Evolutionary conservation across 2,113 vertebrate genomes (phyloP).

Genomic region (Ophiodon elongatus): DNA sequence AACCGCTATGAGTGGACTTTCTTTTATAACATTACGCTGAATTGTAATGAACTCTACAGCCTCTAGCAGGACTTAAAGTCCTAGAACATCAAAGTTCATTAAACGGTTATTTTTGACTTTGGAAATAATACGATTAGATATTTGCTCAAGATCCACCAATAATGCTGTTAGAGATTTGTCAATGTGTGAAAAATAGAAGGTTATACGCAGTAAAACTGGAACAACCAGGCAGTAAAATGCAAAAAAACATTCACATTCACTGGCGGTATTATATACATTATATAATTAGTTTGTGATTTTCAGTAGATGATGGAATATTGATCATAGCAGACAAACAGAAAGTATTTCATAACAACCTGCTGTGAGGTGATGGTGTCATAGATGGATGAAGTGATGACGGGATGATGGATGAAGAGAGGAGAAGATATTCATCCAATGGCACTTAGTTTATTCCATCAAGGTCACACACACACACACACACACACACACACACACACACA

Average conservation of each 20-base stretch:
- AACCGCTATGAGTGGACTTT: too few species aligned
- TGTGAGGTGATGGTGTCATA: background rate
- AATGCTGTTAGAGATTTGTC: too few species aligned
- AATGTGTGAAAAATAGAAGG: background rate
- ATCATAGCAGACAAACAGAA: background rate
- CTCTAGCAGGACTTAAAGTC: too few species aligned
- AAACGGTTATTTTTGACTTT: too few species aligned
- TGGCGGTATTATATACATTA: background rate
- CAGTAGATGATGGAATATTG: background rate
- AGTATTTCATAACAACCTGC: background rate
- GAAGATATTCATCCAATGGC: background rate
- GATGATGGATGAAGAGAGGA: slow-evolving; percentile 24
- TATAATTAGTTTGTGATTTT: background rate
- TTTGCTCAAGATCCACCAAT: too few species aligned
- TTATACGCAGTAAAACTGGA: background rate
- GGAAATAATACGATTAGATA: too few species aligned
- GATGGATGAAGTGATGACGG: background rate
- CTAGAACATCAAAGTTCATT: too few species aligned
- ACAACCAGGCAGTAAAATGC: background rate
- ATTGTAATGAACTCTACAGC: too few species aligned
- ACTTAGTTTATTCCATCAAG: slow-evolving; percentile 55
- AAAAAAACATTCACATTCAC: background rate
- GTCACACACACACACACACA: slow-evolving; percentile 32
- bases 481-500: background rate
- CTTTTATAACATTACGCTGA: too few species aligned